phyloP scores from a whole-genome alignment of 2,797 vertebrate species.

The Pygocentrus nattereri region DNA sequence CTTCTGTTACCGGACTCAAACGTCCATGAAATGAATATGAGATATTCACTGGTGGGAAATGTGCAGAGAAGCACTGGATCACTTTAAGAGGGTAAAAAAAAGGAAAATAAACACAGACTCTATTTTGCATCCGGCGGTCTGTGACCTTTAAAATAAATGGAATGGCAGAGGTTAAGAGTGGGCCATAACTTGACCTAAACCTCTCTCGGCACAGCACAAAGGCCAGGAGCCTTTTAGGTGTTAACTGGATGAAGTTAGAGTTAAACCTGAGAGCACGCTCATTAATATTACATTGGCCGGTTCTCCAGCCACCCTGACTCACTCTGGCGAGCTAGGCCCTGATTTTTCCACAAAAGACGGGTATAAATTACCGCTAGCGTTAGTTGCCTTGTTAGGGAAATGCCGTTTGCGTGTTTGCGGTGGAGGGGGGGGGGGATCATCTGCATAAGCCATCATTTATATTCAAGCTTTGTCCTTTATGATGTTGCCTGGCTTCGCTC shows the following conservation, averaged over 20 bases:
- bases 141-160: constrained; percentile 76
- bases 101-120: constrained; percentile 12
- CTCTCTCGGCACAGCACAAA: constrained; percentile 53
- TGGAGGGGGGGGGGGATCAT: constrained; percentile 31
- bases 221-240: constrained; percentile 58
- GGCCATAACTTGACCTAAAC: constrained; percentile 62
- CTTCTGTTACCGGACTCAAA: constrained; percentile 69
- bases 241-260: constrained; percentile 69
- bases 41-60: constrained; percentile 70
- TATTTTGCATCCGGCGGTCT: constrained; percentile 63
- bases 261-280: constrained; percentile 62
- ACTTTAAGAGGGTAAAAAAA: constrained; percentile 59
- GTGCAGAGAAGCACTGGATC: constrained; percentile 64
- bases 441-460: constrained; percentile 57
- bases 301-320: constrained; percentile 72
- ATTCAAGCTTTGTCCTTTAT: constrained; percentile 59
- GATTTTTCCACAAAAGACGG: constrained; percentile 59
- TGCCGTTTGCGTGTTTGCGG: constrained; percentile 44
- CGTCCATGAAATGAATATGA: constrained; percentile 82
- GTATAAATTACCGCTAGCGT: constrained; percentile 64
- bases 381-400: constrained; percentile 54
- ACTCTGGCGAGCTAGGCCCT: constrained; percentile 49
- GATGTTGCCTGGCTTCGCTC: constrained; percentile 31
- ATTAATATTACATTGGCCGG: constrained; percentile 69
- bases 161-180: constrained; percentile 55